Conservation (phyloP, 2,797 vertebrate species). For the Acipenser transmontanus region DNA sequence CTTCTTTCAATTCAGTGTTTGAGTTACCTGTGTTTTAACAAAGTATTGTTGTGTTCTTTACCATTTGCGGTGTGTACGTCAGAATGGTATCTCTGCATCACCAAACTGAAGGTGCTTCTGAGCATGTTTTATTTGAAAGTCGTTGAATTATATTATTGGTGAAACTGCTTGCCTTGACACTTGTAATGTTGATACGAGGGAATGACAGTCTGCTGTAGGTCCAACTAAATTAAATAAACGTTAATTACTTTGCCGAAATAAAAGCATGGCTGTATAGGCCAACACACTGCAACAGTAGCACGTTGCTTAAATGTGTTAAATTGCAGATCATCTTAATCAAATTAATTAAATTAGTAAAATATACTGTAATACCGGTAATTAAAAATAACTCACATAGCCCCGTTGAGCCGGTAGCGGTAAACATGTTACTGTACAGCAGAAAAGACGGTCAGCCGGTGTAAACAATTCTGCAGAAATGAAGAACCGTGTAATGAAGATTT, state of each 20-base stretch:
- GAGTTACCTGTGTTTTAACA: too few relatives aligned
- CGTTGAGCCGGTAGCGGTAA: neutral
- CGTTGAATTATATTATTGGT: too few relatives aligned
- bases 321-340: neutral
- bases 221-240: neutral
- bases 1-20: too few relatives aligned
- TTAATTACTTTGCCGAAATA: neutral
- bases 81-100: too few relatives aligned
- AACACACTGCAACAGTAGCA: neutral
- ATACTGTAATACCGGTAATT: neutral
- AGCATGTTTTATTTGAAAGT: too few relatives aligned
- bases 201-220: neutral
- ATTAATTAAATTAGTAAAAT: neutral
- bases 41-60: too few relatives aligned
- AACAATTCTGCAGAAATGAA: neutral
- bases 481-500: neutral
- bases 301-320: neutral
- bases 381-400: conserved; percentile 3
- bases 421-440: neutral
- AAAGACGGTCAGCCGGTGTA: neutral
- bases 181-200: too few relatives aligned
- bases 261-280: neutral
- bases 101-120: too few relatives aligned
- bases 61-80: too few relatives aligned
- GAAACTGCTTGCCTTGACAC: too few relatives aligned